Evolutionary conservation across 53 echinoderm and acorn worm genomes (phyloP).

Genomic region (Holothuria leucospilota): DNA sequence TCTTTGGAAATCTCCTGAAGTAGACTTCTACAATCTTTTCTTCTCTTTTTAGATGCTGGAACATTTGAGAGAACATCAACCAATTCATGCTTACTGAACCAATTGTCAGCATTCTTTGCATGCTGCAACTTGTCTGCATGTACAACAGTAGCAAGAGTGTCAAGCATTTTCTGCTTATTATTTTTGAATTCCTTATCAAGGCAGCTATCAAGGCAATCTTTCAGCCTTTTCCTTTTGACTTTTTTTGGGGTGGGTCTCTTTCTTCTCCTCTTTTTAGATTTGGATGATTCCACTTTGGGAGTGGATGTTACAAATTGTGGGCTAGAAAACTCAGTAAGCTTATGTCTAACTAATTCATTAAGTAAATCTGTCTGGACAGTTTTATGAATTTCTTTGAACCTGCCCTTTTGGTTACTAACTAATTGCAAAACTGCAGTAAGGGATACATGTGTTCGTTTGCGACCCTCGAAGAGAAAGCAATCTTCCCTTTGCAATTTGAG

Average conservation of each 20-base stretch:
- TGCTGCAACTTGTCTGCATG: neutral
- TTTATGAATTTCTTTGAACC: no score
- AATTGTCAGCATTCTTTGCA: no score
- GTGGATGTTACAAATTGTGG: no score
- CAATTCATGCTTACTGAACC: neutral
- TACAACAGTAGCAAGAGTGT: neutral
- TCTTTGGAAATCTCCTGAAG: neutral
- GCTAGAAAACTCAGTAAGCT: no score
- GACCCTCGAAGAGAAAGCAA: neutral
- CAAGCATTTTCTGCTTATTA: neutral
- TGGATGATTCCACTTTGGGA: no score
- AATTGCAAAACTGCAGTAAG: neutral
- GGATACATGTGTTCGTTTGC: neutral
- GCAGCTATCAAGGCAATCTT: neutral
- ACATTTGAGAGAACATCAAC: neutral
- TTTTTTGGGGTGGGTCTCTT: slow-evolving; percentile 1
- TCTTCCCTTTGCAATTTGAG: neutral
- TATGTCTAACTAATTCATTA: no score
- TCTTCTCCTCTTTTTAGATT: neutral
- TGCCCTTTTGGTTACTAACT: neutral
- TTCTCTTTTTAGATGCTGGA: neutral
- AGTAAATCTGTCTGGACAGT: no score
- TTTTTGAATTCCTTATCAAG: neutral
- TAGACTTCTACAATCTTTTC: neutral
- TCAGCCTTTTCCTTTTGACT: neutral